A percentile compares a stretch with the other conserved stretches of the same genome.
These are phyloP conservation scores for Fragum sueziense DNA, from an alignment of 2,888 invertebrate genomes.

Conservation along the genomic window DNA sequence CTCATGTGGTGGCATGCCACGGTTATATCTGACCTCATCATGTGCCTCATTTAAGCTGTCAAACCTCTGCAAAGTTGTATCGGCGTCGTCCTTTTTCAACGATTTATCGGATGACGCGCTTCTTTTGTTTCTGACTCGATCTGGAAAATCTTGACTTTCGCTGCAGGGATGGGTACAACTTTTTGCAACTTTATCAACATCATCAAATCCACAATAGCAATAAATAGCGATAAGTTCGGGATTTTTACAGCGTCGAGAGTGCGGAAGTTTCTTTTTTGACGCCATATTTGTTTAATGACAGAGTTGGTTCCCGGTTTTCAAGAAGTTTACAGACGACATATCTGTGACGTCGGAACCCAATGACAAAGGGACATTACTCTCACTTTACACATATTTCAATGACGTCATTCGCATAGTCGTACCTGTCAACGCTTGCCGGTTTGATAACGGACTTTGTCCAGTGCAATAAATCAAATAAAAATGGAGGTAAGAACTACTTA, in stretches of 20 bases:
- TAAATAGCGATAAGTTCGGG: constrained; percentile 34
- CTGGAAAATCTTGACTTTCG: constrained; percentile 27
- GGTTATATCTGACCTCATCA: constrained; percentile 5
- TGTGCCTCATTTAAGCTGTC: neutral
- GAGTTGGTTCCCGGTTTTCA: neutral
- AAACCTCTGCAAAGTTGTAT: neutral
- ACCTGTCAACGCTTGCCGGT: constrained; percentile 14
- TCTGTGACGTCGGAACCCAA: neutral
- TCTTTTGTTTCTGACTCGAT: constrained; percentile 18
- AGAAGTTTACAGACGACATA: neutral
- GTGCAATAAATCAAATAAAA: neutral
- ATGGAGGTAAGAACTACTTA: constrained; percentile 2
- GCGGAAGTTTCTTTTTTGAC: constrained; percentile 58
- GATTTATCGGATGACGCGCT: neutral
- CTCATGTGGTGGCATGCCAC: constrained; percentile 10
- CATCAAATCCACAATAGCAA: constrained; percentile 29
- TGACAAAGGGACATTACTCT: neutral
- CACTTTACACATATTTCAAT: neutral
- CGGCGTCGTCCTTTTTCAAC: neutral
- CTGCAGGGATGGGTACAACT: neutral
- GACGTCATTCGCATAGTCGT: constrained; percentile 16
- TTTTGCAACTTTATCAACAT: constrained; percentile 4
- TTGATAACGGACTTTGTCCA: neutral
- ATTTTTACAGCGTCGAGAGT: constrained; percentile 43
- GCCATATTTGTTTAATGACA: constrained; percentile 46